A percentile compares a stretch with the other conserved stretches of the same genome.
Conservation (phyloP, 2,888 invertebrate genomes). For the Boloria selene region DNA sequence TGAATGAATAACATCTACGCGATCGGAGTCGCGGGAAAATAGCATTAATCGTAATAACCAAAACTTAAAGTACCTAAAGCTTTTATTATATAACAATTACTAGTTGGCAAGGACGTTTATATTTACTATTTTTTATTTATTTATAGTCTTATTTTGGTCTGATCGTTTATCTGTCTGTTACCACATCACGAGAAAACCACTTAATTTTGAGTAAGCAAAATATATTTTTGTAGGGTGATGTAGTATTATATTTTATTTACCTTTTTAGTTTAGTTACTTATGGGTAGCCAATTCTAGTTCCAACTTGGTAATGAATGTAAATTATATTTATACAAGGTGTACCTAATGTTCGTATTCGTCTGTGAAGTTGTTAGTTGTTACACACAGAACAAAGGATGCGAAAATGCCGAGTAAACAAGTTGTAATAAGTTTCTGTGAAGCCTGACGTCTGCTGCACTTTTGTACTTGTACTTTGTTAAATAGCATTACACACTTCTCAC, state of each 20-base stretch:
- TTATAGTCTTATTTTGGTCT: too few species aligned
- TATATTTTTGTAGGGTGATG: not conserved
- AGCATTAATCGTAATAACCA: too few species aligned
- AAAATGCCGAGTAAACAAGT: conserved; percentile 73
- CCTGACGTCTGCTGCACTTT: conserved; percentile 36
- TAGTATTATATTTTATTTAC: not conserved
- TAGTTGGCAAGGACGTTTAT: too few species aligned
- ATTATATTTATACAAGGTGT: conserved; percentile 38
- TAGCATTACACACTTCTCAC: conserved; percentile 12
- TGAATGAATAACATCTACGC: too few species aligned
- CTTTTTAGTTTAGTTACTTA: not conserved
- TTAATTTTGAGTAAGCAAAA: too few species aligned
- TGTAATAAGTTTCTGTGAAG: conserved; percentile 64
- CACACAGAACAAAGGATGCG: conserved; percentile 63
- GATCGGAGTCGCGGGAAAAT: too few species aligned
- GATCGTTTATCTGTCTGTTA: too few species aligned
- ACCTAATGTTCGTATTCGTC: conserved; percentile 35
- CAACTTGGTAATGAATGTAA: conserved; percentile 36
- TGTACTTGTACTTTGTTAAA: conserved; percentile 20
- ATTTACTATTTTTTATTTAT: too few species aligned
- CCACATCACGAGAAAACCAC: too few species aligned
- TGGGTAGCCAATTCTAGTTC: conserved; percentile 4
- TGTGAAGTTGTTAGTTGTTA: conserved; percentile 41
- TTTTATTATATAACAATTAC: too few species aligned
- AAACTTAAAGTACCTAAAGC: too few species aligned